Evolutionary conservation across 1,140 invertebrate genomes (phyloP).

Genomic region (Bactericera cockerelli): DNA sequence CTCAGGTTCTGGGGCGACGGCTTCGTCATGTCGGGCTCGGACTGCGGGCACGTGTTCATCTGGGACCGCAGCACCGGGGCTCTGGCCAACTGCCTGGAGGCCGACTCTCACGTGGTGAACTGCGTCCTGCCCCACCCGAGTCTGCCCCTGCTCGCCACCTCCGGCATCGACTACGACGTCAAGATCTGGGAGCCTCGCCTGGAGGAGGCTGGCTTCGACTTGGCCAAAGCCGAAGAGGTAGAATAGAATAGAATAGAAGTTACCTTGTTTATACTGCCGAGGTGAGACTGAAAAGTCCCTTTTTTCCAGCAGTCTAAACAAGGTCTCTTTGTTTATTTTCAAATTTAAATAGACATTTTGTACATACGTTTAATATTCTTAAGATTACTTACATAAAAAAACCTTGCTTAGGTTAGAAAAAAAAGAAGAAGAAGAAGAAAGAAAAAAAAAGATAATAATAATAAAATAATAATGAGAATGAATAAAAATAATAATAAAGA

Average conservation of each 20-base stretch:
- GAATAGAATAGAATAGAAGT: too few species aligned
- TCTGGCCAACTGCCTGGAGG: conserved; percentile 62
- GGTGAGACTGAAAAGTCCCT: too few species aligned
- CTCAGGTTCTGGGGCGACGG: conserved; percentile 60
- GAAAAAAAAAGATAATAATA: background rate
- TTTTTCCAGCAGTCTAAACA: too few species aligned
- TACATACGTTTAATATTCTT: too few species aligned
- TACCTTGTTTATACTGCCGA: too few species aligned
- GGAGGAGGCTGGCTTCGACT: conserved; percentile 44
- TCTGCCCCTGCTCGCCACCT: conserved; percentile 64
- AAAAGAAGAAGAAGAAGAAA: too few species aligned
- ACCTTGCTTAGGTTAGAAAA: too few species aligned
- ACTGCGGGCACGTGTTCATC: conserved; percentile 65
- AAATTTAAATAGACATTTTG: too few species aligned
- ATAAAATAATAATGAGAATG: background rate
- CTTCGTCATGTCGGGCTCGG: conserved; percentile 70
- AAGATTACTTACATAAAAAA: too few species aligned
- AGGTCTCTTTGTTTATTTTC: too few species aligned
- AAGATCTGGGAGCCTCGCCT: conserved; percentile 66
- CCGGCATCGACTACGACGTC: conserved; percentile 80
- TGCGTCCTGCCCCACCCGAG: conserved; percentile 73
- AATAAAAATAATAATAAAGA: too few species aligned
- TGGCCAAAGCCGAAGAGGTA: conserved; percentile 52
- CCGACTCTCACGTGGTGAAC: conserved; percentile 75
- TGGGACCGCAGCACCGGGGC: conserved; percentile 46